Base-by-base conservation (phyloP, 2,888 invertebrate species). In the Meta bourneti region DNA sequence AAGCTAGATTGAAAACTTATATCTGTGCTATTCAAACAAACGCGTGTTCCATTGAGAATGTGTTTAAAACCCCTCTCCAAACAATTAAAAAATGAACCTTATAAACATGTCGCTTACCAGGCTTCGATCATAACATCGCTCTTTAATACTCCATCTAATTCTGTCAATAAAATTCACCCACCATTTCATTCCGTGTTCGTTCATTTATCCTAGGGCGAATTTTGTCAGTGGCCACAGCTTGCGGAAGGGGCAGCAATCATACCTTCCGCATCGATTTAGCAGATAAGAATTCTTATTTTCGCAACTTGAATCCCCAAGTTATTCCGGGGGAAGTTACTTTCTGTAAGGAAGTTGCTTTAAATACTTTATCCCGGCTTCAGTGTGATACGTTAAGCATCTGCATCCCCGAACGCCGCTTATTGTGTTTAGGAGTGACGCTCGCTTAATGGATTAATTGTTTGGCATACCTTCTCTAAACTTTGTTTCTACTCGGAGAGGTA, bases 391-490 rank as follows among this genome's bases (percentile, higher is more conserved):
- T 90, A 85, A 90, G 85, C 85, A 81, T 84, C 78, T 77, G 89
- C 61, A 72, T 85, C 61, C 79, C 79, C 69, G 72, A 82, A 80
- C 80, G 34, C 70, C 70, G 81, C 89, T 80, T 88, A 85, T 85
- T 85, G 80, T 80, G 74, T 72, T 80, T 54, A 72, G 79, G 69
- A 89, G 82, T 82, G 89, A 82, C 74, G 69, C 81, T 19, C 82
- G 49, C 87, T 72, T 91, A 91, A 91, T 84, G 91, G 91, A 91
- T 91, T 90, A 90, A 83, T 90, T 87, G 88, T 91, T 84, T 79
- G 91, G 91, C 83, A 91, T 91, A 91, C 91, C 88, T 91, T 79
- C 82, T 71, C 86, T 71, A 78, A 82, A 78, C 88, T 88, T 88
- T 91, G 86, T 91, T 86, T 82, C 91, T 71, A 86, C 83, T 89